These are phyloP conservation scores for Gadus macrocephalus DNA, from an alignment of 2,113 vertebrate genomes.

Conservation along the genomic window DNA sequence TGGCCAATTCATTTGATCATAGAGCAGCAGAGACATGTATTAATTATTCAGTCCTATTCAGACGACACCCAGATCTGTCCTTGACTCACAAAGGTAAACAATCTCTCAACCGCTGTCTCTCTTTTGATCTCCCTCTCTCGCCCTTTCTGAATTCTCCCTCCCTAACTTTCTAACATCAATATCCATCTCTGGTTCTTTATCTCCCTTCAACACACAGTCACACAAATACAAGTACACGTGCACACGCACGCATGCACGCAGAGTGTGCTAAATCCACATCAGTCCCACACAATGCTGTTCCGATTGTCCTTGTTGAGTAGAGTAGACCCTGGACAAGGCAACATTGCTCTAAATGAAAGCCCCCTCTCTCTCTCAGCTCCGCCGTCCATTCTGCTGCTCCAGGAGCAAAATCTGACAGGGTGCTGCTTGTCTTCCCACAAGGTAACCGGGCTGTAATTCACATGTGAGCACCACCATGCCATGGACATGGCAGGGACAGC, in stretches of 20 bases:
- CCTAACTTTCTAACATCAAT: not conserved
- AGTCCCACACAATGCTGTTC: constrained; percentile 71
- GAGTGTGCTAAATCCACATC: constrained; percentile 72
- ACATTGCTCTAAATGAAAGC: constrained; percentile 61
- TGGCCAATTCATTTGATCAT: constrained; percentile 61
- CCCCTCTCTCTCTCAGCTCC: constrained; percentile 38
- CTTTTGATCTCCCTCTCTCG: not conserved
- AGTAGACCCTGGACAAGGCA: constrained; percentile 56
- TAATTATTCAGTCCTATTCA: constrained; percentile 73
- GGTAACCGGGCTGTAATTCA: constrained; percentile 58
- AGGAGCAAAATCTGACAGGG: constrained; percentile 35
- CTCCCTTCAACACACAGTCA: not conserved
- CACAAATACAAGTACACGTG: not conserved
- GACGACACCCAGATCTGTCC: constrained; percentile 44
- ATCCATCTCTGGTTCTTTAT: constrained; percentile 24
- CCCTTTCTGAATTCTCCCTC: constrained; percentile 8
- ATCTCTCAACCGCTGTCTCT: not conserved
- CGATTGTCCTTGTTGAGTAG: constrained; percentile 67
- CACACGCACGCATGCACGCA: constrained; percentile 29
- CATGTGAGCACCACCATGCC: constrained; percentile 32
- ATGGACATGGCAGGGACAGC: constrained; percentile 47
- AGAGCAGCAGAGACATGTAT: constrained; percentile 53
- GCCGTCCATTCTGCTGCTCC: constrained; percentile 35
- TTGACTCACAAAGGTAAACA: constrained; percentile 62
- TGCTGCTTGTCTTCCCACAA: constrained; percentile 45